Base-by-base conservation (phyloP, 2,113 vertebrate species). In the Cricetomys ansorgei region DNA sequence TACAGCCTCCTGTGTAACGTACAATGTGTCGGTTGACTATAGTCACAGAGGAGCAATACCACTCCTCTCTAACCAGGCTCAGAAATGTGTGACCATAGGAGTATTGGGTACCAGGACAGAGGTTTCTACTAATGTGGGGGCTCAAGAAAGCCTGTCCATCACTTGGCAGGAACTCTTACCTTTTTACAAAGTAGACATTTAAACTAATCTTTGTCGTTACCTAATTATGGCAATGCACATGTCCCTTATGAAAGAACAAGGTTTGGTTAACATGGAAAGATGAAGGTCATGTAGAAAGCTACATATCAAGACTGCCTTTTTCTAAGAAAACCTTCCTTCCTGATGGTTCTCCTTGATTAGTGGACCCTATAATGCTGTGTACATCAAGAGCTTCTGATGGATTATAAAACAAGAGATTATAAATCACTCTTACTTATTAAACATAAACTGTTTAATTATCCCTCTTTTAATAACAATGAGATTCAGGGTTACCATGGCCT, bases 41-140 rank as follows among this genome's bases (percentile, higher is more conserved):
- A 92, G 13, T 4, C n/a, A 59, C 85, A 92, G 67, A 86, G 93
- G 92, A 95, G 88, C 91, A 97, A 91, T 92, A 96, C 79, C 40
- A 89, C 48, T 96, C 69, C 45, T 87, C 55, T 96, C 69, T 92
- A 94, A 93, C 3, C 55, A 84, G 90, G 67, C 40, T 91, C 53
- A 31, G 76, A 5, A 19, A 50, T 89, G 45, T 84, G 90, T 31
- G 55, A 67, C 92, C 88, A 40, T 50, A 19, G 25, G 43, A 67
- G 8, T 79, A 10, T 13, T 81, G 88, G 37, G 17, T 88, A 43
- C 50, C 93, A 34, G 62, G 67, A 79, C 5, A 90, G 7, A 95
- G 62, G 4, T 15, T 53, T 69, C 95, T 55, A 2, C 73, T 75
- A 95, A 40, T 34, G 76, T 77, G 92, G 43, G 92, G 93, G 73